These are phyloP conservation scores for Drosophila bocki DNA, from an alignment of 1,140 invertebrate species.

Conservation along the genomic window DNA sequence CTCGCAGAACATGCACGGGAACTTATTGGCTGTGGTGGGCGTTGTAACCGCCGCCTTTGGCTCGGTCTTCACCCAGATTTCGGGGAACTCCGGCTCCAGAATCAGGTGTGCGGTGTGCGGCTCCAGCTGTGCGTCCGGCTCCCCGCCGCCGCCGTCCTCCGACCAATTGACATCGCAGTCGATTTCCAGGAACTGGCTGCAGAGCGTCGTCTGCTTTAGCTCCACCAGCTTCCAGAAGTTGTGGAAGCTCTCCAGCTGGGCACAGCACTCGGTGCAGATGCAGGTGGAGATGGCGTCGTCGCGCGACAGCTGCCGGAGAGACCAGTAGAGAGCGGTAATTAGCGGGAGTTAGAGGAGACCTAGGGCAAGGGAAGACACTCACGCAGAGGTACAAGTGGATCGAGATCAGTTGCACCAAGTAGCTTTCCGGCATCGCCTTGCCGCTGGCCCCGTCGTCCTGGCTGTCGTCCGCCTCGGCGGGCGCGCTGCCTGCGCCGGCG, in stretches of 20 bases:
- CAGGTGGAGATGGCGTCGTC: slow-evolving; percentile 77
- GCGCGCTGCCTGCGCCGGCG: slow-evolving; percentile 21
- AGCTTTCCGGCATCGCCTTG: slow-evolving; percentile 71
- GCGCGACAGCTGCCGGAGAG: slow-evolving; percentile 54
- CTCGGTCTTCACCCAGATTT: slow-evolving; percentile 14
- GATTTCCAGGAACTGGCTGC: slow-evolving; percentile 72
- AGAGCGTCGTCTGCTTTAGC: slow-evolving; percentile 73
- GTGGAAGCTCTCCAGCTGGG: slow-evolving; percentile 74
- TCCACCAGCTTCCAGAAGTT: slow-evolving; percentile 76
- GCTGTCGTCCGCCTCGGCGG: slow-evolving; percentile 25
- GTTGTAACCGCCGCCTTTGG: slow-evolving; percentile 13
- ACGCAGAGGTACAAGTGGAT: slow-evolving; percentile 80
- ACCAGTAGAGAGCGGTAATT: background rate
- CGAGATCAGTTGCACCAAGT: slow-evolving; percentile 77
- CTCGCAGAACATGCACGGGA: slow-evolving; percentile 75
- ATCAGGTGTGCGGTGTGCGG: slow-evolving; percentile 7
- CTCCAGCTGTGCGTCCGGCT: slow-evolving; percentile 18
- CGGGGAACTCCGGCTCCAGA: slow-evolving; percentile 34
- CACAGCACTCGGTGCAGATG: slow-evolving; percentile 69
- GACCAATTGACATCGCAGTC: slow-evolving; percentile 78
- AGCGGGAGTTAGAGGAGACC: background rate
- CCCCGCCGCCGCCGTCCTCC: slow-evolving; percentile 54
- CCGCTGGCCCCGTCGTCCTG: slow-evolving; percentile 32
- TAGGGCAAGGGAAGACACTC: slow-evolving; percentile 29
- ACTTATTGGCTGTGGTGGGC: slow-evolving; percentile 51